Evolutionary conservation across 2,797 vertebrate genomes (phyloP).

Genomic region (Micropoecilia bifurca): DNA sequence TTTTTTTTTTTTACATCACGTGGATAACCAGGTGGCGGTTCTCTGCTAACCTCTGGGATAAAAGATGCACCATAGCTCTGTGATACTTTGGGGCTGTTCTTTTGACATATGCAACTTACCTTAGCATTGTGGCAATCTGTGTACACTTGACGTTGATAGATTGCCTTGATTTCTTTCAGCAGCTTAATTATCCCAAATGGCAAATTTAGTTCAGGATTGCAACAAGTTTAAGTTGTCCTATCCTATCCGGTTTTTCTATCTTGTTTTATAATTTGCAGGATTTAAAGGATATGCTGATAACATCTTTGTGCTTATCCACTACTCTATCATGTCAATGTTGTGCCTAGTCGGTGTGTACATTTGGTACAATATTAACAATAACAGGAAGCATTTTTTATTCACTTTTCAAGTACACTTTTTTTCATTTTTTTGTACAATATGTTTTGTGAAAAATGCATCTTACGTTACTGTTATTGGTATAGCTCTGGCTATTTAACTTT

Average conservation of each 20-base stretch:
- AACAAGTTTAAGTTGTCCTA: not conserved
- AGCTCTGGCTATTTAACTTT: not conserved
- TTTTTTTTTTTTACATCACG: not conserved
- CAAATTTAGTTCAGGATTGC: not conserved
- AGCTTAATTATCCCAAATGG: not conserved
- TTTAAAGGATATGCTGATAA: not conserved
- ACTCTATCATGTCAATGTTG: not conserved
- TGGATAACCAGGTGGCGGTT: not conserved
- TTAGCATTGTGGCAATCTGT: not conserved
- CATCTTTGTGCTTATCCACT: not conserved
- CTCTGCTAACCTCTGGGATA: not conserved
- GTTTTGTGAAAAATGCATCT: not conserved
- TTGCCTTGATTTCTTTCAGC: not conserved
- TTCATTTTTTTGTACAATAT: not conserved
- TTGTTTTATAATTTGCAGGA: not conserved
- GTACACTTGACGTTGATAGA: not conserved
- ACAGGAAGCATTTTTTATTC: not conserved
- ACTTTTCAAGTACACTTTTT: not conserved
- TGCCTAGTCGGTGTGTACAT: not conserved
- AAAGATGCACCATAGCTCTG: not conserved
- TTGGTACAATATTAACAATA: not conserved
- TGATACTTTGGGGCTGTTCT: not conserved
- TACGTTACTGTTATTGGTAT: not conserved
- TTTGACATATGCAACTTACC: not conserved
- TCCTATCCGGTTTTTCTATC: not conserved